Base-by-base conservation (phyloP, 2,797 vertebrate species). In the Nyctibius grandis region DNA sequence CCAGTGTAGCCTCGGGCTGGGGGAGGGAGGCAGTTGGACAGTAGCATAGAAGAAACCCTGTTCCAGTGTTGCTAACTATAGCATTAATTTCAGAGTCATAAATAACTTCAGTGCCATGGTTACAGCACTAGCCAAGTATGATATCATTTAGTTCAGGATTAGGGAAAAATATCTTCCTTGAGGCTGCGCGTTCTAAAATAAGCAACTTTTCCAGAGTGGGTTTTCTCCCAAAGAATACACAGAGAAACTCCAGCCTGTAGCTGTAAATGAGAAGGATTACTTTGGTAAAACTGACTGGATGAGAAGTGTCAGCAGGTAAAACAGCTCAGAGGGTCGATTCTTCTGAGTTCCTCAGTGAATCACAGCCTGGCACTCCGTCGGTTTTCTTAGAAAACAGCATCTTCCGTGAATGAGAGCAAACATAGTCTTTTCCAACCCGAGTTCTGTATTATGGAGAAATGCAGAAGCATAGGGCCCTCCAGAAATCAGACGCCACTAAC, bases 41-140 rank as follows among this genome's bases (percentile, higher is more conserved):
- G 95, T 91, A 96, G 96, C 93, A 92, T 54, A 96, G 95, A 85
- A 92, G 90, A 86, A 96, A 89, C 81, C 94, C 92, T 94, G 79
- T 85, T 91, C 82, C 88, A 96, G 63, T 78, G 91, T 94, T 97
- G 74, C 96, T 97, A 97, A 97, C 95, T 97, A 97, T 97, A 97
- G 96, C 95, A 85, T 91, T 96, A 89, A 92, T 94, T 89, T 95
- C 76, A 93, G 91, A 89, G 84, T 89, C 90, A 91, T 97, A 96
- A 97, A 96, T 97, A 96, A 97, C 92, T 81, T 60, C 75, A 95
- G 82, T 92, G 15, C 93, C 93, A 93, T 94, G 92, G 95, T 96
- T 95, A 95, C 95, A 89, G 92, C 38, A 17, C 88, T 28, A 94
- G 96, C 94, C 97, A 96, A 96, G 94, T 89, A 96, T 97, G 96